Evolutionary conservation across 2,797 vertebrate species (phyloP), one percentile per base, ranked within the genome.

Genomic region (Coilia nasus): DNA sequence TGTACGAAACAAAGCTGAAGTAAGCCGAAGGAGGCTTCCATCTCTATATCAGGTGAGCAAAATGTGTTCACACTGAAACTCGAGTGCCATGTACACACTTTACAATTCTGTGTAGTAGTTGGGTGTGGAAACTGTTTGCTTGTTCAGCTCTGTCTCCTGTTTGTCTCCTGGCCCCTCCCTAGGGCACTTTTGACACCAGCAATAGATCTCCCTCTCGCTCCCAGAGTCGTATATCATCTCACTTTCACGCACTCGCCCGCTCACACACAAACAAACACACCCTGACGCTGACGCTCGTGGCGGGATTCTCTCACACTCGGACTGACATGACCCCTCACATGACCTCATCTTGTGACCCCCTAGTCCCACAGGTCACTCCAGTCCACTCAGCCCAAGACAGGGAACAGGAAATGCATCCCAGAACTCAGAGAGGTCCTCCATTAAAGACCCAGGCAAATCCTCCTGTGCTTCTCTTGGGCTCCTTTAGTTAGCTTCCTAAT

Each of bases 351-450:
- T 41, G 35, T 44, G 71, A 78, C 71, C 67, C 67, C 71, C 41
- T 9, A 19, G 31, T 78, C 71, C 71, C 71, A 44, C 35, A 78
- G 71, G 71, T 25, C 35, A 78, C 71, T 78, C 25, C 71, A 44
- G 31, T 44, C 71, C 50, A 54, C 50, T 54, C 50, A 54, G 14
- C 50, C 50, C 35, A 35, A 11, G 71, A 78, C 15, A 6, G 35
- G 71, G 35, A 78, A 78, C 71, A 78, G 71, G 71, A 78, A 78
- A 44, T 78, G 71, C 71, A 21, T 78, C 35, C 15, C 35, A 78
- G 71, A 78, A 78, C 35, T 21, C 71, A 7, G 19, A 78, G 19
- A 5, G 17, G 6, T 23, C 60, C 31, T 78, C 71, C 71, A 78
- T 19, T 19, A 78, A 9, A 78, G 28, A 5, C 15, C 35, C 71